Evolutionary conservation across 2,113 vertebrate species (phyloP).

Genomic region (Nibea coibor): DNA sequence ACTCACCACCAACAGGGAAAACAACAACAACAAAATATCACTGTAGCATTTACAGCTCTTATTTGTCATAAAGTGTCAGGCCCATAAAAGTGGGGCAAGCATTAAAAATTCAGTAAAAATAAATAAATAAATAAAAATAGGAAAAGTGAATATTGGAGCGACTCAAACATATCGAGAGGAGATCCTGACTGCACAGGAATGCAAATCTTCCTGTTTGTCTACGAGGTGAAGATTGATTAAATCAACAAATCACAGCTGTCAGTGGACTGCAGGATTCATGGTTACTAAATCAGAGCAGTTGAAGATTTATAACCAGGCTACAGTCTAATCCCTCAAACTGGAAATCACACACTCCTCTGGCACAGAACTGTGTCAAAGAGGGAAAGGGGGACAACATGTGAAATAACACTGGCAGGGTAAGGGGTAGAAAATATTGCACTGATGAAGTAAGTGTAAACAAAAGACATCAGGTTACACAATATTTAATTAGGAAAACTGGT

Average conservation of each 20-base stretch:
- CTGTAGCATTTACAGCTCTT: neutral
- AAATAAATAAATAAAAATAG: too few species aligned
- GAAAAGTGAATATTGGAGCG: too few species aligned
- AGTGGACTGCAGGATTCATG: conserved; percentile 63
- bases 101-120: neutral
- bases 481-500: neutral
- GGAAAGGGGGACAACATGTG: neutral
- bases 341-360: conserved; percentile 34
- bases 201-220: conserved; percentile 53
- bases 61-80: neutral
- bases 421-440: neutral
- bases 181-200: conserved; percentile 3
- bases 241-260: conserved; percentile 74
- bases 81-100: neutral
- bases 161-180: neutral
- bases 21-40: neutral
- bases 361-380: conserved; percentile 32
- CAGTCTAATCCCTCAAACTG: conserved; percentile 61
- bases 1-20: neutral
- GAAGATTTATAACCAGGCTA: conserved; percentile 72
- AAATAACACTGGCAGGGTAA: neutral
- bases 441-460: neutral
- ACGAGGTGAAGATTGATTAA: conserved; percentile 68
- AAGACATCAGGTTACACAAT: neutral
- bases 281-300: conserved; percentile 74